These are phyloP conservation scores for Synodontis membranacea DNA, from an alignment of 2,113 vertebrate genomes.

Conservation along the genomic window DNA sequence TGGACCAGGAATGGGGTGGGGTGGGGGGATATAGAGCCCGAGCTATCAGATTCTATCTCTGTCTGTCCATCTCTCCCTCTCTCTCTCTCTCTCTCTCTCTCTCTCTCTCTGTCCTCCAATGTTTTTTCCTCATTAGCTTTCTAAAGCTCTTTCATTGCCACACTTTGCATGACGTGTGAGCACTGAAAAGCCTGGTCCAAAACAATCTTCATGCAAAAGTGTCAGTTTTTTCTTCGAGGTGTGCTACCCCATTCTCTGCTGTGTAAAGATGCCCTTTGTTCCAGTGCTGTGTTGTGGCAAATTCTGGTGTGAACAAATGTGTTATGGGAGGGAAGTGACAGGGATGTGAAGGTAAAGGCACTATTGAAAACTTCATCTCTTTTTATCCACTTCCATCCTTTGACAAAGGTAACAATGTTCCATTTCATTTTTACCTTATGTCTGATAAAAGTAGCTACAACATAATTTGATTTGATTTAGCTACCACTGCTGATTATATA, in stretches of 20 bases:
- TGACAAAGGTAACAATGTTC: slow-evolving; percentile 15
- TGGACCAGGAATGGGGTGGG: slow-evolving; percentile 63
- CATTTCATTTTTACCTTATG: slow-evolving; percentile 56
- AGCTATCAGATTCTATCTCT: slow-evolving; percentile 76
- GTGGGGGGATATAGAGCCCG: slow-evolving; percentile 66
- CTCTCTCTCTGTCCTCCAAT: slow-evolving; percentile 55
- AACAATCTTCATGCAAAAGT: slow-evolving; percentile 72
- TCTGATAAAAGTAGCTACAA: slow-evolving; percentile 43
- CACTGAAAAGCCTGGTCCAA: slow-evolving; percentile 68
- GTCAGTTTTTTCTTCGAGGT: slow-evolving; percentile 68
- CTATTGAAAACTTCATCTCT: slow-evolving; percentile 35
- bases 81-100: slow-evolving; percentile 58
- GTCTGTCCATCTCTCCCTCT: slow-evolving; percentile 66
- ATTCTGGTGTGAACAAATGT: slow-evolving; percentile 60
- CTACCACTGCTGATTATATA: slow-evolving; percentile 53
- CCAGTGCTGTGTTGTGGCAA: slow-evolving; percentile 68
- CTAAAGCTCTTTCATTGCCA: slow-evolving; percentile 71
- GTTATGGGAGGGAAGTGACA: slow-evolving; percentile 56
- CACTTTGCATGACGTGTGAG: slow-evolving; percentile 80
- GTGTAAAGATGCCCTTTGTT: slow-evolving; percentile 68
- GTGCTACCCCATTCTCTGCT: slow-evolving; percentile 67
- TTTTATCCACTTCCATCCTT: slow-evolving; percentile 43
- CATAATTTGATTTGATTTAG: slow-evolving; percentile 44
- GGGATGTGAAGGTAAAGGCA: slow-evolving; percentile 57
- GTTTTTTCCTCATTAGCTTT: slow-evolving; percentile 70